phyloP scores from a whole-genome alignment of 2,888 invertebrate species.

The Drosophila niveifrons region DNA sequence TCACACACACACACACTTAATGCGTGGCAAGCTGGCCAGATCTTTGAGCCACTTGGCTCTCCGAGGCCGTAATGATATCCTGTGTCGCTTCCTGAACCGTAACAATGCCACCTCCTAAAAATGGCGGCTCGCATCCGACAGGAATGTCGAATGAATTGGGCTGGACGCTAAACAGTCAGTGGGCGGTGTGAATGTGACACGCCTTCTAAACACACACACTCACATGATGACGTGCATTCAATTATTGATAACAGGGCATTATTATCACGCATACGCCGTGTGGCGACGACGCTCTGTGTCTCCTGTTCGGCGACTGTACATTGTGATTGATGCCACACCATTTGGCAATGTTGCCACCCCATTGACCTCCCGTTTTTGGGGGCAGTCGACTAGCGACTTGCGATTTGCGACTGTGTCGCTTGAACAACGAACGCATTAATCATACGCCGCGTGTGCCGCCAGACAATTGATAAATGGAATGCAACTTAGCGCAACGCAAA shows the following conservation, averaged over 20 bases:
- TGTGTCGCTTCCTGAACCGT: constrained; percentile 34
- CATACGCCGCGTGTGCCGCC: constrained; percentile 65
- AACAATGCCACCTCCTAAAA: constrained; percentile 33
- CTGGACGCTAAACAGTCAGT: neutral
- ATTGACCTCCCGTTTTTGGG: neutral
- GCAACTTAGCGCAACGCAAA: constrained; percentile 37
- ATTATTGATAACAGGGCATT: constrained; percentile 61
- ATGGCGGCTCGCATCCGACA: constrained; percentile 3
- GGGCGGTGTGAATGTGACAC: neutral
- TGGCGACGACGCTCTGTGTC: constrained; percentile 14
- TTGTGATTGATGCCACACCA: constrained; percentile 51
- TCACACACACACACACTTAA: neutral
- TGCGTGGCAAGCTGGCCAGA: neutral
- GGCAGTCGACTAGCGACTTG: constrained; percentile 6
- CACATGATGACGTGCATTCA: constrained; percentile 8
- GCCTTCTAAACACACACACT: neutral
- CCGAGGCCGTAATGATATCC: constrained; percentile 63
- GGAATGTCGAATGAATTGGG: constrained; percentile 11
- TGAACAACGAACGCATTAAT: constrained; percentile 54
- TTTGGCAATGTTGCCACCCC: constrained; percentile 48
- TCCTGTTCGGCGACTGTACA: constrained; percentile 16
- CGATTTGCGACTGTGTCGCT: constrained; percentile 8
- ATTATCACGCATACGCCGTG: constrained; percentile 64
- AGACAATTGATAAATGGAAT: constrained; percentile 67
- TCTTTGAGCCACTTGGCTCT: constrained; percentile 16